Conservation (phyloP, 2,113 vertebrate genomes). For the Forbesichthys papilliferus region DNA sequence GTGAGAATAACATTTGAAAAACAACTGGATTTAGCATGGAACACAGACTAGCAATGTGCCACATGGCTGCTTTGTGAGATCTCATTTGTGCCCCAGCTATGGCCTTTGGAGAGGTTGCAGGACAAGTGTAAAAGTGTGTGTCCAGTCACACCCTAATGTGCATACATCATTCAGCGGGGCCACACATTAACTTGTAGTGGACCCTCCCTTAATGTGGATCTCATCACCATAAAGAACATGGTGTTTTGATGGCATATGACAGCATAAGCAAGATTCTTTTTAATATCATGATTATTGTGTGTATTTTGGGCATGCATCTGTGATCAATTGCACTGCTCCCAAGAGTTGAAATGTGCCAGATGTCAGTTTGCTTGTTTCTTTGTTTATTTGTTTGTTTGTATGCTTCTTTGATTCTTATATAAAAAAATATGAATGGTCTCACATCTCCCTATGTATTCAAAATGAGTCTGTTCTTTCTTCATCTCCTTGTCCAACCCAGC, state of each 20-base stretch:
- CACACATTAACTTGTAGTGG: conserved; percentile 27
- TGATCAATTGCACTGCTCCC: conserved; percentile 22
- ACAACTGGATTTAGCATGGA: conserved; percentile 15
- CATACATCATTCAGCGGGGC: conserved; percentile 43
- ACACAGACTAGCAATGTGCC: conserved; percentile 26
- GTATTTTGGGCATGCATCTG: conserved; percentile 5
- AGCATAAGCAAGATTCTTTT: background rate
- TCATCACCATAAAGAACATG: conserved; percentile 42
- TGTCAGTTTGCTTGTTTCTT: background rate
- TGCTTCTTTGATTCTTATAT: background rate
- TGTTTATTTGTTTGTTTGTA: no score
- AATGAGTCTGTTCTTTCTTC: background rate
- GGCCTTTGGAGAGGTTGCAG: conserved; percentile 8
- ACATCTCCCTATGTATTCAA: background rate
- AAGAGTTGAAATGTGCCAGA: background rate
- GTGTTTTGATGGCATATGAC: conserved; percentile 28
- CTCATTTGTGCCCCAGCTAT: background rate
- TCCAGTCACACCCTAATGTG: conserved; percentile 40
- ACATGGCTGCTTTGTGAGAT: conserved; percentile 5
- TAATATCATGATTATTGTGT: background rate
- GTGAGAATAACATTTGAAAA: conserved; percentile 40
- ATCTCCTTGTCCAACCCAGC: background rate
- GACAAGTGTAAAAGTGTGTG: conserved; percentile 7
- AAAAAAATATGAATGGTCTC: background rate
- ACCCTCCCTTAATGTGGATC: conserved; percentile 52